phyloP scores from a whole-genome alignment of 1,140 invertebrate species.

The Neotoxoptera formosana region DNA sequence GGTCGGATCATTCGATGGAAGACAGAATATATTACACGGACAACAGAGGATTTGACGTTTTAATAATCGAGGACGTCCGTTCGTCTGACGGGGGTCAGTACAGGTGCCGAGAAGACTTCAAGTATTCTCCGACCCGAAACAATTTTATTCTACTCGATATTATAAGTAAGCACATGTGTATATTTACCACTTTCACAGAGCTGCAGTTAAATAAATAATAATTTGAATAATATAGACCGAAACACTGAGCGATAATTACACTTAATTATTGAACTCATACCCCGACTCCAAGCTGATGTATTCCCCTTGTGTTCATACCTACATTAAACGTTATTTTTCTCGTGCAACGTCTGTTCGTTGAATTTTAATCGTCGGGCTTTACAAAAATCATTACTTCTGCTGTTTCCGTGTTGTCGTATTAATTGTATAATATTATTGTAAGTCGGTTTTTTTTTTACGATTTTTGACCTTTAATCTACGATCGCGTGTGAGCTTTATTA shows the following conservation, averaged over 20 bases:
- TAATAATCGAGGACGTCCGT: conserved; percentile 71
- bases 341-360: not conserved
- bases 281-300: not conserved
- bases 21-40: conserved; percentile 2
- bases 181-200: conserved; percentile 60
- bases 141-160: conserved; percentile 80
- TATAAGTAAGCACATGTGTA: conserved; percentile 83
- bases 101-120: conserved; percentile 82
- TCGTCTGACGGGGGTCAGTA: conserved; percentile 77
- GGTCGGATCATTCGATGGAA: not conserved
- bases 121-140: conserved; percentile 81
- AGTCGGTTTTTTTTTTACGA: not conserved
- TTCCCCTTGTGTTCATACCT: not conserved
- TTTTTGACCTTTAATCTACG: not conserved
- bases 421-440: not conserved
- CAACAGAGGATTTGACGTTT: conserved; percentile 66
- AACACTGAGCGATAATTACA: not conserved
- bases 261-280: not conserved
- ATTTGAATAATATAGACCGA: not conserved
- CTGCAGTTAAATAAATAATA: not conserved
- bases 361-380: not conserved
- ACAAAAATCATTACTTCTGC: not conserved
- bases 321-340: not conserved
- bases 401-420: not conserved
- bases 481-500: not conserved